Conservation (phyloP, 2,888 invertebrate species). For the Apodemia mormo region DNA sequence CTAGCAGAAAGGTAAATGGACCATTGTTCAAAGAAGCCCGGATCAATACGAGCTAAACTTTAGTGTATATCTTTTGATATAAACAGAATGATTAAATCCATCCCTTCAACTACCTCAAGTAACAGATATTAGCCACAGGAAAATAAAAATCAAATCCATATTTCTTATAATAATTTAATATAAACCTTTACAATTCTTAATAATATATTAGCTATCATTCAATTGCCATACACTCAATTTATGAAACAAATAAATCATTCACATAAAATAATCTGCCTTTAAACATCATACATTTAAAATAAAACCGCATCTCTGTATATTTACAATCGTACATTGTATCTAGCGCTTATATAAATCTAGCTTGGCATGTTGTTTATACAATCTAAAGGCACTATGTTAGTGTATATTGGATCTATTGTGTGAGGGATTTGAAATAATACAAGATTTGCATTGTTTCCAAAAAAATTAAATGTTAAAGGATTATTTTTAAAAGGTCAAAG, state of each 20-base stretch:
- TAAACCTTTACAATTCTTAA: slow-evolving; percentile 19
- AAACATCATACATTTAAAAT: neutral
- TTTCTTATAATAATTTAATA: slow-evolving; percentile 21
- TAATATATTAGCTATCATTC: slow-evolving; percentile 24
- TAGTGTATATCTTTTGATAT: too few species aligned
- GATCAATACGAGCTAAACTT: too few species aligned
- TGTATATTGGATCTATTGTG: too few species aligned
- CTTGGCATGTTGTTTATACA: neutral
- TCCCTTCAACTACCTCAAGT: too few species aligned
- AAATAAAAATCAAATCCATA: neutral
- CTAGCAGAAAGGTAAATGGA: too few species aligned
- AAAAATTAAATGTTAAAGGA: too few species aligned
- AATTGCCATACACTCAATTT: slow-evolving; percentile 17
- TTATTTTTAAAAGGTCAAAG: too few species aligned
- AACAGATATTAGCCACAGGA: neutral
- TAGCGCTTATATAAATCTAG: neutral
- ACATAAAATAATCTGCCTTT: slow-evolving; percentile 20
- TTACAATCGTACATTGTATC: neutral
- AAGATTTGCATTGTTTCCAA: too few species aligned
- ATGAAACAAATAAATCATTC: slow-evolving; percentile 19
- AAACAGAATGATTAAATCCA: too few species aligned
- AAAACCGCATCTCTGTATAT: slow-evolving; percentile 5
- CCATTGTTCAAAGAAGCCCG: too few species aligned
- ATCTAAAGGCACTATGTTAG: neutral
- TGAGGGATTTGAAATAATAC: too few species aligned